phyloP scores from a whole-genome alignment of 2,797 vertebrate genomes.

The Sebastiscus albofasciatus region DNA sequence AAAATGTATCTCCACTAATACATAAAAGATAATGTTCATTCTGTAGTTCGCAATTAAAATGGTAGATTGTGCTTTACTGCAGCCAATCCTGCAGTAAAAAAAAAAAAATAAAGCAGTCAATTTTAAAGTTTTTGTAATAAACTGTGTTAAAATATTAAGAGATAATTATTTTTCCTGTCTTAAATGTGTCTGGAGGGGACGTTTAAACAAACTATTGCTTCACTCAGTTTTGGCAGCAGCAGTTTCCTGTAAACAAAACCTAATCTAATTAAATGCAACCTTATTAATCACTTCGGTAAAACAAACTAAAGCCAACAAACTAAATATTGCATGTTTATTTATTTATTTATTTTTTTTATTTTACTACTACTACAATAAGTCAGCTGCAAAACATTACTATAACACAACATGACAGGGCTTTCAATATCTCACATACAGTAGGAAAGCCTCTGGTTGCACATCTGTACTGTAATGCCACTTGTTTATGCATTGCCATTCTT shows the following conservation, averaged over 20 bases:
- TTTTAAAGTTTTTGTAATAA: background rate
- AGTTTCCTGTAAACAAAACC: conserved; percentile 3
- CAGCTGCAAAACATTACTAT: background rate
- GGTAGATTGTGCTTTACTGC: background rate
- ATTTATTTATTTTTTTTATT: background rate
- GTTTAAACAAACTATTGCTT: background rate
- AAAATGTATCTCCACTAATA: background rate
- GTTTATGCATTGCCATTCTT: background rate
- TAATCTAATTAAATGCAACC: background rate
- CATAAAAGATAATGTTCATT: background rate
- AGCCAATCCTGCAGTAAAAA: background rate
- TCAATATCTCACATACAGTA: background rate
- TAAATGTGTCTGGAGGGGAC: background rate
- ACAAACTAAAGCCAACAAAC: background rate
- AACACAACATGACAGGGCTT: background rate
- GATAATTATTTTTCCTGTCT: background rate
- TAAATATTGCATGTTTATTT: background rate
- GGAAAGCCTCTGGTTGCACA: background rate
- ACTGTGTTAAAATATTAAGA: background rate
- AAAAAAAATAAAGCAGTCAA: background rate
- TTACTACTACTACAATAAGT: background rate
- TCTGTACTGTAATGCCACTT: background rate
- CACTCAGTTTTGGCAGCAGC: background rate
- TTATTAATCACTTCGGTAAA: background rate
- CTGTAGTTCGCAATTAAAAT: background rate